phyloP scores from a whole-genome alignment of 2,113 vertebrate species.

The Lucifuga dentata region DNA sequence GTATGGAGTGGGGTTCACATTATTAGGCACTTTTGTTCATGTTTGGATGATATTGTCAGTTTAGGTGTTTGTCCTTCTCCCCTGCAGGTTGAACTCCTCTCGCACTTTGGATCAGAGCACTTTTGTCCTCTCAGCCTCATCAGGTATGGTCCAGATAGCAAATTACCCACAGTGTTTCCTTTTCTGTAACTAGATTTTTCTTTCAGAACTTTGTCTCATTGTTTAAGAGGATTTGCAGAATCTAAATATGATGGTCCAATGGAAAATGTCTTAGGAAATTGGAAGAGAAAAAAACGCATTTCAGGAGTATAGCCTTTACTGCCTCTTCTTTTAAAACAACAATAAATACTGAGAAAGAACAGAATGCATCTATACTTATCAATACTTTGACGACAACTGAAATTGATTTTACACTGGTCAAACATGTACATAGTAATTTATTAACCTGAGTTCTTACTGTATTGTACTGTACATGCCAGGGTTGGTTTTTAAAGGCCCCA shows the following conservation, averaged over 20 bases:
- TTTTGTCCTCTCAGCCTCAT: constrained; percentile 99
- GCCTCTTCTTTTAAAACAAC: not conserved
- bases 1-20: constrained; percentile 11
- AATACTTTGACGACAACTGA: constrained; percentile 9
- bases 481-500: not conserved
- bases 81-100: constrained; percentile 93
- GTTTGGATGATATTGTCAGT: not conserved
- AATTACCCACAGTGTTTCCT: too few relatives aligned
- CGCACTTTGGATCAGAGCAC: constrained; percentile 98
- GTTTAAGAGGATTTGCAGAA: too few relatives aligned
- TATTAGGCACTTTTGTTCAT: not conserved
- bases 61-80: constrained; percentile 35
- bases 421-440: not conserved
- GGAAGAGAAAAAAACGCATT: too few relatives aligned
- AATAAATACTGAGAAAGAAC: not conserved
- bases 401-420: constrained; percentile 3
- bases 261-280: too few relatives aligned
- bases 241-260: too few relatives aligned
- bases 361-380: constrained; percentile 3
- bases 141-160: constrained; percentile 82
- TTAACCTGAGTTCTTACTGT: not conserved
- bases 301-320: not conserved
- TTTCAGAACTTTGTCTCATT: not conserved
- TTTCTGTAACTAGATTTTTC: not conserved
- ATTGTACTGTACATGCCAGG: not conserved